A percentile compares a stretch with the other conserved stretches of the same genome.
phyloP scores from a whole-genome alignment of 2,888 invertebrate genomes.

The Drosophila neotestacea region DNA sequence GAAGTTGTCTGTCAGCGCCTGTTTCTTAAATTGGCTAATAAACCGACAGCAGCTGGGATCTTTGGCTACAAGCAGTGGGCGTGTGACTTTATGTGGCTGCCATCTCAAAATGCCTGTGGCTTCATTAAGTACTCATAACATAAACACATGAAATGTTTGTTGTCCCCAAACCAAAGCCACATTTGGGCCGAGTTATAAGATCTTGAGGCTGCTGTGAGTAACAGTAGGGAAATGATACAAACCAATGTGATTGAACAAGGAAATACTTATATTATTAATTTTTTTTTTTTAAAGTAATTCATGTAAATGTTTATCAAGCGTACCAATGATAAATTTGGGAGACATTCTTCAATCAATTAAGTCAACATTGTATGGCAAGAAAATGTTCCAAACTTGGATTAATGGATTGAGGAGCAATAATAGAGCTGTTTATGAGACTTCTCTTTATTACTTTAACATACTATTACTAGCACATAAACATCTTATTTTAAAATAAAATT shows the following conservation, averaged over 20 bases:
- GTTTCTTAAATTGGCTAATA: slow-evolving; percentile 79
- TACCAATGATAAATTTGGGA: background rate
- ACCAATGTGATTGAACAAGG: background rate
- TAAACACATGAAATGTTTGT: slow-evolving; percentile 60
- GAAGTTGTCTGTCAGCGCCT: slow-evolving; percentile 53
- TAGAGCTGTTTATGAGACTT: background rate
- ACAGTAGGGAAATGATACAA: slow-evolving; percentile 25
- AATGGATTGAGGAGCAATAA: background rate
- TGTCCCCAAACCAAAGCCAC: slow-evolving; percentile 24
- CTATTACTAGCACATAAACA: background rate
- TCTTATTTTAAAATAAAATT: background rate
- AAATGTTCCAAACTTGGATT: too few relatives aligned
- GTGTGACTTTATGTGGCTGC: slow-evolving; percentile 58
- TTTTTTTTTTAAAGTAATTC: too few relatives aligned
- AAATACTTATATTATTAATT: too few relatives aligned
- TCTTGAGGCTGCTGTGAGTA: slow-evolving; percentile 18
- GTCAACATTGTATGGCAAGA: background rate
- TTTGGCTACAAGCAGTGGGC: slow-evolving; percentile 34
- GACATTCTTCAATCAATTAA: background rate
- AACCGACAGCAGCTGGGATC: slow-evolving; percentile 64
- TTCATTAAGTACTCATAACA: slow-evolving; percentile 75
- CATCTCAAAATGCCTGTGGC: slow-evolving; percentile 74
- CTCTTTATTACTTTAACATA: background rate
- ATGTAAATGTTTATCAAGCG: background rate
- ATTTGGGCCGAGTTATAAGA: slow-evolving; percentile 32